These are phyloP conservation scores for Procavia capensis DNA, from an alignment of 2,113 vertebrate species.

Conservation along the genomic window DNA sequence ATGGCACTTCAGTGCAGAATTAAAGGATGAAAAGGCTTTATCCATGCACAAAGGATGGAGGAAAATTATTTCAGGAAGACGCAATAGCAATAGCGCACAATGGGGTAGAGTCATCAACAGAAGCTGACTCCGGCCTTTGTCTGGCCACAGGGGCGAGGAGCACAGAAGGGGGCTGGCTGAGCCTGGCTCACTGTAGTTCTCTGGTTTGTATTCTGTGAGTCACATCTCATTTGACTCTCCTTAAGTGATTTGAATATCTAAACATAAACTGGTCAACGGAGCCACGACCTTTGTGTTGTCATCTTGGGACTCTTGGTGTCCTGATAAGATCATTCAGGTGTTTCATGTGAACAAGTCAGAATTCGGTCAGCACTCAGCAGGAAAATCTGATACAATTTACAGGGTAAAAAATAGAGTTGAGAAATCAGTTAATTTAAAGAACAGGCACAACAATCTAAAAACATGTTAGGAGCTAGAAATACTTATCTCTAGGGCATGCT, in stretches of 20 bases:
- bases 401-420: conserved; percentile 20
- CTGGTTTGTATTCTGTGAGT: not conserved
- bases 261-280: conserved; percentile 45
- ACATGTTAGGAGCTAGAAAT: conserved; percentile 2
- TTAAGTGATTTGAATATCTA: conserved; percentile 47
- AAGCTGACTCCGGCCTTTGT: not conserved
- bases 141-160: not conserved
- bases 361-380: not conserved
- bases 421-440: not conserved
- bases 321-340: conserved; percentile 48
- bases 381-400: conserved; percentile 42
- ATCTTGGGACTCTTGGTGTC: conserved; percentile 42
- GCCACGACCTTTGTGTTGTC: conserved; percentile 21
- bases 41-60: not conserved
- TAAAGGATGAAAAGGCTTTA: not conserved
- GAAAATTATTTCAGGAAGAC: not conserved
- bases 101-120: not conserved
- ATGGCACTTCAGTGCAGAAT: not conserved
- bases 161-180: not conserved
- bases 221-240: conserved; percentile 31
- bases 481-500: not conserved
- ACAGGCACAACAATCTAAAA: not conserved
- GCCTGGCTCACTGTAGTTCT: not conserved
- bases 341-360: conserved; percentile 59
- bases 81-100: not conserved